A percentile compares a stretch with the other conserved stretches of the same genome.
These are phyloP conservation scores for Vespertilio murinus DNA, from an alignment of 2,797 vertebrate species.

Conservation along the genomic window DNA sequence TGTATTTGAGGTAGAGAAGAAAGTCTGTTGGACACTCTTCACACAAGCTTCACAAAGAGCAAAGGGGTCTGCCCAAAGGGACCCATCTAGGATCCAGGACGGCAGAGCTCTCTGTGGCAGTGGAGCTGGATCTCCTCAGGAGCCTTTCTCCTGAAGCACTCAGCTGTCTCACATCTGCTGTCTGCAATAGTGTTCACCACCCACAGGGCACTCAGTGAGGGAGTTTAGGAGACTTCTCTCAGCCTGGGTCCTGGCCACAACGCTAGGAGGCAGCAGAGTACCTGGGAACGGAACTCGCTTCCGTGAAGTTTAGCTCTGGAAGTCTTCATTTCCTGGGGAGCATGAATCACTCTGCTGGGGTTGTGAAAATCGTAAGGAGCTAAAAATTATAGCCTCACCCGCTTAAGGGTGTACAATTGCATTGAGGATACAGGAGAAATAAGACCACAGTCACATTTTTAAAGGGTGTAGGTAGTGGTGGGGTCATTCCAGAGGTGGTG, in stretches of 20 bases:
- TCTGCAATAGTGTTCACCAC: neutral
- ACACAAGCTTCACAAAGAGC: neutral
- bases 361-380: neutral
- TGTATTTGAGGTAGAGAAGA: neutral
- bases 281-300: conserved; percentile 45
- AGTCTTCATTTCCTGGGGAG: conserved; percentile 4
- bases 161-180: neutral
- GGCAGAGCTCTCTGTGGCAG: neutral
- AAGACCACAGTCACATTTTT: conserved; percentile 1
- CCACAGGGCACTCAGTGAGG: rapidly evolving
- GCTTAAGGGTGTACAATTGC: neutral
- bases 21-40: neutral
- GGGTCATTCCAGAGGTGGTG: neutral
- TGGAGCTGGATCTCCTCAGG: neutral
- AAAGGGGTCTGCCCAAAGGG: neutral
- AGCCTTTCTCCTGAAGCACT: neutral
- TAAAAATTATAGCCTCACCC: neutral
- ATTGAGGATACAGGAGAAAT: neutral
- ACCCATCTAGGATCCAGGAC: neutral
- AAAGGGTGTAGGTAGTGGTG: neutral
- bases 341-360: neutral
- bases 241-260: neutral
- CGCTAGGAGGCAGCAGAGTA: conserved; percentile 74
- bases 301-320: neutral
- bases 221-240: neutral